These are phyloP conservation scores for Solenopsis invicta DNA, from an alignment of 1,140 invertebrate genomes.

Conservation along the genomic window DNA sequence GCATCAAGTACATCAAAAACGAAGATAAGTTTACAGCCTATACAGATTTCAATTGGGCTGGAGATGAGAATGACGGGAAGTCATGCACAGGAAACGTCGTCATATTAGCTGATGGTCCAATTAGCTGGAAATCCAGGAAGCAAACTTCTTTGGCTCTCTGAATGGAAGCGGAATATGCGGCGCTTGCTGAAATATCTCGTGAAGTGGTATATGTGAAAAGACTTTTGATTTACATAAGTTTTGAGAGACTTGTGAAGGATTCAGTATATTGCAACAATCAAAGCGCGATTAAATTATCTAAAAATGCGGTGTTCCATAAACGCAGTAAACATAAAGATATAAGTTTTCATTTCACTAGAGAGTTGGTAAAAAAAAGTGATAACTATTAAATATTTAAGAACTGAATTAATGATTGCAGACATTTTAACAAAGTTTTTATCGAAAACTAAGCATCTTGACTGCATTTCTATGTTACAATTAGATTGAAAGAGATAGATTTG, in stretches of 20 bases:
- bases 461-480: too few species aligned
- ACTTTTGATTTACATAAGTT: background rate
- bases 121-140: background rate
- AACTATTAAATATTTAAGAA: background rate
- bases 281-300: background rate
- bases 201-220: background rate
- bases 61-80: background rate
- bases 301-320: background rate
- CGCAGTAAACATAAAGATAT: background rate
- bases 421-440: background rate
- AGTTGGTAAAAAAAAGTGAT: background rate
- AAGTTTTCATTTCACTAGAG: background rate
- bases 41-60: background rate
- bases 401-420: background rate
- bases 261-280: background rate
- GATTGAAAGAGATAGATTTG: too few species aligned
- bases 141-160: background rate
- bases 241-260: background rate
- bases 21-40: too few species aligned
- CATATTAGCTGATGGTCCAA: background rate
- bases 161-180: background rate
- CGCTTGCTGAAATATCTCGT: background rate
- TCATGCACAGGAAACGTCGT: background rate
- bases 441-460: background rate
- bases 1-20: too few species aligned